These are phyloP conservation scores for Limnothrissa miodon DNA, from an alignment of 2,113 vertebrate genomes.

Conservation along the genomic window DNA sequence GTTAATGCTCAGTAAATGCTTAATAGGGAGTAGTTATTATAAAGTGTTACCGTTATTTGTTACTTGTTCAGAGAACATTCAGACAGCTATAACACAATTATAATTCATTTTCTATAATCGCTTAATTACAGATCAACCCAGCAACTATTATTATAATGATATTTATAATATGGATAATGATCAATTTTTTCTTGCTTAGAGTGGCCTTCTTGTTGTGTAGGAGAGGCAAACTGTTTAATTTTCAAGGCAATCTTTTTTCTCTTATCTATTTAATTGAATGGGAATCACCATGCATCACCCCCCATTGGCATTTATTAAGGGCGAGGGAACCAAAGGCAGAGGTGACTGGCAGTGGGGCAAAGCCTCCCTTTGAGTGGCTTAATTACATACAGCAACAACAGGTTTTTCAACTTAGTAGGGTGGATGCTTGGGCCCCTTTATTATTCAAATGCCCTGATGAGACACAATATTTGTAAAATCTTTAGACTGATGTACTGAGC, in stretches of 20 bases:
- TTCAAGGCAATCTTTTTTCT: not conserved
- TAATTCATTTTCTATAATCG: not conserved
- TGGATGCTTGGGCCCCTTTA: not conserved
- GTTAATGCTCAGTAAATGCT: too few species aligned
- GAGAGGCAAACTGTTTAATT: not conserved
- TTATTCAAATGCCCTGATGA: not conserved
- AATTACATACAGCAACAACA: conserved; percentile 28
- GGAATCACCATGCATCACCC: conserved; percentile 17
- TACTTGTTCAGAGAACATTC: not conserved
- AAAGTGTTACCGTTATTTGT: too few species aligned
- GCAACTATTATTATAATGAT: not conserved
- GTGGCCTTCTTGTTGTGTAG: not conserved
- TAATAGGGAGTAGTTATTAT: too few species aligned
- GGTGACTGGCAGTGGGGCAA: conserved; percentile 29
- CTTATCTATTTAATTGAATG: not conserved
- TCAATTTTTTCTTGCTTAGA: not conserved
- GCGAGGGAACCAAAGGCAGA: conserved; percentile 24
- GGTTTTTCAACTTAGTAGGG: not conserved
- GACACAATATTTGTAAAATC: not conserved
- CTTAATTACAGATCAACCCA: not conserved
- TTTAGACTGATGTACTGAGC: not conserved
- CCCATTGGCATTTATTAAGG: conserved; percentile 32
- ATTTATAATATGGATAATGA: not conserved
- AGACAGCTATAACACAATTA: not conserved
- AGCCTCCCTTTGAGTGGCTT: not conserved